Percentiles rank a stretch among this genome's conserved stretches.
Evolutionary conservation across 2,113 vertebrate genomes (phyloP).

Genomic region (Pao palembangensis): DNA sequence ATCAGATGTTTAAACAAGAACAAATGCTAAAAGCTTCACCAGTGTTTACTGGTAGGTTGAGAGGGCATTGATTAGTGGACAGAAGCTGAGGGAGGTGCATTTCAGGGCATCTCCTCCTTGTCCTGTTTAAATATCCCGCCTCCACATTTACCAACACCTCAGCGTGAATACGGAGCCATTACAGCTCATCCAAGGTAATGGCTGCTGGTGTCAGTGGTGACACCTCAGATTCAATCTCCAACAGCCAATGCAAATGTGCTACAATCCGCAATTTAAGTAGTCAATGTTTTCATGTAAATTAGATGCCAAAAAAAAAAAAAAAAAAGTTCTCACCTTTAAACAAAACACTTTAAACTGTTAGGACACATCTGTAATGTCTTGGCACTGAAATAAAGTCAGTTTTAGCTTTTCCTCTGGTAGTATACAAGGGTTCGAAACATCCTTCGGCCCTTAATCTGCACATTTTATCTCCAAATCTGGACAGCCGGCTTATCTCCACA

Average conservation of each 20-base stretch:
- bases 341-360: constrained; percentile 11
- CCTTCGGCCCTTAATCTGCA: constrained; percentile 53
- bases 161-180: constrained; percentile 67
- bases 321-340: neutral
- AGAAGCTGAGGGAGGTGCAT: constrained; percentile 26
- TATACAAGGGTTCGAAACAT: constrained; percentile 35
- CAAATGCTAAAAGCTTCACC: neutral
- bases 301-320: constrained; percentile 9
- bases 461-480: constrained; percentile 56
- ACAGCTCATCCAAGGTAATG: constrained; percentile 62
- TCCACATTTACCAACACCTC: constrained; percentile 61
- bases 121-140: constrained; percentile 59
- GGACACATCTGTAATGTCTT: neutral
- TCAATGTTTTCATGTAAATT: constrained; percentile 26
- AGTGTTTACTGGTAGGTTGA: neutral
- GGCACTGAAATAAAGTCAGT: constrained; percentile 1
- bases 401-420: constrained; percentile 24
- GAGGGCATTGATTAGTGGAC: constrained; percentile 15
- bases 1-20: constrained; percentile 5
- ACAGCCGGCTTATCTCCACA: constrained; percentile 44
- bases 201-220: constrained; percentile 57
- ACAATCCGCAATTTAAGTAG: constrained; percentile 46
- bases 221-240: constrained; percentile 58
- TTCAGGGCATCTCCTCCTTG: constrained; percentile 55
- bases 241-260: constrained; percentile 19